Percentiles rank a stretch among this genome's conserved stretches.
Evolutionary conservation across 2,113 vertebrate genomes (phyloP).

Genomic region (Oceanodroma tethys): DNA sequence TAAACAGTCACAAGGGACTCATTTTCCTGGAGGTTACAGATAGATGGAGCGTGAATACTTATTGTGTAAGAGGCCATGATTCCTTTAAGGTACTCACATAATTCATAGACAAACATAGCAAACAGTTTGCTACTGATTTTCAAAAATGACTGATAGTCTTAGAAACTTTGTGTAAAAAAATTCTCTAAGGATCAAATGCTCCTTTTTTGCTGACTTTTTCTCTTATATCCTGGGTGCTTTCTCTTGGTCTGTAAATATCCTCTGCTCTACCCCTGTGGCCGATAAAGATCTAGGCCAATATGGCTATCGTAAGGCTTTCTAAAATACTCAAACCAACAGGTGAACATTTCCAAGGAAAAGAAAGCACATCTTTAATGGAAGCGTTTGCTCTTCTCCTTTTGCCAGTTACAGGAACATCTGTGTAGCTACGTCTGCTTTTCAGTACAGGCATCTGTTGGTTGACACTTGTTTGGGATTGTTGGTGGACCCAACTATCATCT

Average conservation of each 20-base stretch:
- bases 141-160: neutral
- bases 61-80: neutral
- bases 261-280: neutral
- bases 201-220: neutral
- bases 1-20: neutral
- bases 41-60: neutral
- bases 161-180: neutral
- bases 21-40: neutral
- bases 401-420: neutral
- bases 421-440: neutral
- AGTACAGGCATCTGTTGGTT: neutral
- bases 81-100: neutral
- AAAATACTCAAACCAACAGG: neutral
- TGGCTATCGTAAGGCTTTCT: neutral
- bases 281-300: neutral
- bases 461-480: neutral
- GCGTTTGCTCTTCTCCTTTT: neutral
- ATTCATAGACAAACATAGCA: neutral
- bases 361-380: neutral
- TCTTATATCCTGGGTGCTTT: neutral
- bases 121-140: neutral
- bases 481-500: neutral
- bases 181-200: neutral
- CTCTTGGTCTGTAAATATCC: neutral
- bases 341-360: neutral